Conservation (phyloP, 2,113 vertebrate species). For the Pyrgilauda ruficollis region DNA sequence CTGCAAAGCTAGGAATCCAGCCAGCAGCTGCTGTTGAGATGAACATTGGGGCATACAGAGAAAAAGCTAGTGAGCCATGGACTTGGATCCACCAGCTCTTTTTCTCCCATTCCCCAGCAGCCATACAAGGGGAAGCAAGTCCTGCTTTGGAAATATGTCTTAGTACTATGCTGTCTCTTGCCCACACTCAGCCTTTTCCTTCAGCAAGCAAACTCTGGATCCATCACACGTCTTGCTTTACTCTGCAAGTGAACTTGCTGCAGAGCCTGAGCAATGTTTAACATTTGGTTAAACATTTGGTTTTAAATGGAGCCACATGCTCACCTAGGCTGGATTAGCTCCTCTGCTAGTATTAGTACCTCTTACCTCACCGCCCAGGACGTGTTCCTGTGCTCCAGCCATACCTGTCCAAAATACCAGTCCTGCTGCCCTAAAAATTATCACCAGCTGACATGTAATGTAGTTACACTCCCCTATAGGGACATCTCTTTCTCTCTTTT, state of each 20-base stretch:
- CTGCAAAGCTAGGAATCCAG: background rate
- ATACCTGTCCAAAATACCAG: background rate
- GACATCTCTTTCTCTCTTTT: background rate
- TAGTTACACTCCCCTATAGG: background rate
- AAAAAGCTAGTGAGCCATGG: background rate
- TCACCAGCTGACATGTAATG: background rate
- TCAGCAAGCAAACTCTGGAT: background rate
- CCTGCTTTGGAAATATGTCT: background rate
- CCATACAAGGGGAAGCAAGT: background rate
- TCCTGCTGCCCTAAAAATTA: background rate
- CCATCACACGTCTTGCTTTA: background rate
- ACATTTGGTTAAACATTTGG: background rate
- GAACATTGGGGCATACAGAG: background rate
- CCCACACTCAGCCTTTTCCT: background rate
- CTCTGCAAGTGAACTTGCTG: background rate
- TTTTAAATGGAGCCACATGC: background rate
- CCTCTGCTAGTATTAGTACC: background rate
- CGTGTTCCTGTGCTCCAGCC: background rate
- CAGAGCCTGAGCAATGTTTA: background rate
- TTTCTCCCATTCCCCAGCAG: background rate
- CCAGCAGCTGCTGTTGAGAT: accelerated
- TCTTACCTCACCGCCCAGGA: background rate
- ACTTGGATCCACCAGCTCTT: background rate
- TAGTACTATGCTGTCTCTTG: background rate
- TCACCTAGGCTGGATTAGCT: background rate